phyloP scores from a whole-genome alignment of 2,888 invertebrate genomes.

The Agriopis marginaria region DNA sequence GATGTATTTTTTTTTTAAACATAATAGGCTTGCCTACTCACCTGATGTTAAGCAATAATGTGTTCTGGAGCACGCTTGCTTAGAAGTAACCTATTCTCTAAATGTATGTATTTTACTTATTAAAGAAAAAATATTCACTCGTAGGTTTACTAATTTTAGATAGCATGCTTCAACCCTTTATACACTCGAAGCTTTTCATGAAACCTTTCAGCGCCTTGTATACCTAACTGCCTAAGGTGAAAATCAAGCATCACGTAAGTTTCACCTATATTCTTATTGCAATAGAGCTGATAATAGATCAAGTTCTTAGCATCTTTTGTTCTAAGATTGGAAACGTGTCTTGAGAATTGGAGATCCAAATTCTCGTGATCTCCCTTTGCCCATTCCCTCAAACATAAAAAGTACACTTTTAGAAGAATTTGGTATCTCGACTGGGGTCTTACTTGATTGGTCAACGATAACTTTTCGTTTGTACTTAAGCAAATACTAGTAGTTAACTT shows the following conservation, averaged over 20 bases:
- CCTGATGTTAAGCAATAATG: not conserved
- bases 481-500: constrained; percentile 78
- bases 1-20: too few relatives aligned
- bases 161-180: constrained; percentile 8
- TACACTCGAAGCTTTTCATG: constrained; percentile 55
- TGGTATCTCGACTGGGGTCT: constrained; percentile 51
- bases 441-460: constrained; percentile 54
- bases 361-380: constrained; percentile 62
- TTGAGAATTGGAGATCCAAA: constrained; percentile 68
- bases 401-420: constrained; percentile 46
- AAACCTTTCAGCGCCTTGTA: constrained; percentile 64
- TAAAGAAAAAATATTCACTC: too few relatives aligned
- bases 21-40: too few relatives aligned
- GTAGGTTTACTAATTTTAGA: too few relatives aligned
- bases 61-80: too few relatives aligned
- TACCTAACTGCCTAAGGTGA: constrained; percentile 57
- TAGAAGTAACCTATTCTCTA: not conserved
- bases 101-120: not conserved
- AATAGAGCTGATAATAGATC: constrained; percentile 53
- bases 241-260: constrained; percentile 52
- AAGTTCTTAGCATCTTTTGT: constrained; percentile 65
- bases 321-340: constrained; percentile 69
- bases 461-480: constrained; percentile 68
- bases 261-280: constrained; percentile 53
- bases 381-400: constrained; percentile 46